Base-by-base conservation (phyloP, 2,797 vertebrate genomes). In the Gallinago nigripennis region DNA sequence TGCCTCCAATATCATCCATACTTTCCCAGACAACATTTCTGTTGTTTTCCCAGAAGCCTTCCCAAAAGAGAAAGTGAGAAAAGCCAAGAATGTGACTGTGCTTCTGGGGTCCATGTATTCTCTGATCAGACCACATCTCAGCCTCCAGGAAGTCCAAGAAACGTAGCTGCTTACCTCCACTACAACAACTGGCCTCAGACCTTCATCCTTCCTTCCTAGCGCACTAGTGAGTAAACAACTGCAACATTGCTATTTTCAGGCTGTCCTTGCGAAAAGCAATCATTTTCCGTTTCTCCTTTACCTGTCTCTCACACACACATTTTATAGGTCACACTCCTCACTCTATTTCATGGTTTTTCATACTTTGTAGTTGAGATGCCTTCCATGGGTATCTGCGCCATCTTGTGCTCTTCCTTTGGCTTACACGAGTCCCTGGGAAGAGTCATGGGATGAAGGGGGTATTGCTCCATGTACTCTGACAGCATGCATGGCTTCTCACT, bases 401-500 rank as follows among this genome's bases (percentile, higher is more conserved):
- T 95, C 70, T 84, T 39, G 64, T 93, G 95, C 0, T 8, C 61
- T 65, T 9, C 4, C 41, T 72, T 90, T 64, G 97, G 96, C 78
- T 97, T 97, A 87, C 96, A 97, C 43, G 97, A 96, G 33, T 80
- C 82, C 88, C 97, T 95, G 70, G 95, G 96, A 83, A 87, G 63
- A 80, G 81, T 61, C 25, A 28, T 69, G 41, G 87, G 21, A 75
- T 97, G 77, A 69, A 90, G 17, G 1, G 83, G 92, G n/a, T 97
- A 98, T 87, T 66, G 95, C 20, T 97, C 89, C 33, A 39, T 96
- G 45, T 98, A 98, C 72, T 98, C 97, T 0, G 97, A 96, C 60
- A 97, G 82, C 58, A 94, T 82, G 82, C 97, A 96, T 81, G 95
- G 88, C 75, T 97, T 95, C 75, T 97, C 97, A 23, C 19, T 95